Evolutionary conservation across 2,113 vertebrate genomes (phyloP), one percentile per base, ranked within the genome.

Genomic region (Pseudolaguvia tuberculata): DNA sequence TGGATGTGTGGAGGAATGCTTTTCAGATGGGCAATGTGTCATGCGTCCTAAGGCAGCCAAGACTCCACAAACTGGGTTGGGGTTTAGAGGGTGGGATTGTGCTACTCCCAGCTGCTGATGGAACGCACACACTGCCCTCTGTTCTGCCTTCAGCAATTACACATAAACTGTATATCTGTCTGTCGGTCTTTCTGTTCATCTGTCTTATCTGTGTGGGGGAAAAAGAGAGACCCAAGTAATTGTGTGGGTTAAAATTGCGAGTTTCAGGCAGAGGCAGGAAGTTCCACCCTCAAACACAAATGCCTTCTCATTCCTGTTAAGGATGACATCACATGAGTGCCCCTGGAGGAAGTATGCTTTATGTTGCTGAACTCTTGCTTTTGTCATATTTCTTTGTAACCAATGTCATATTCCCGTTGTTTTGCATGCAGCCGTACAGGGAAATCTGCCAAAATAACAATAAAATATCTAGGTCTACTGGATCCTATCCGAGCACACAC

Each of bases 21-120:
- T 83, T 79, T 83, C 77, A 77, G 72, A 78, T 78, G 72, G 69
- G 77, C 75, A 53, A 29, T 21, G 51, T 84, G 81, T 76, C 77
- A 77, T 52, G 58, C 74, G 63, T 73, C 74, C 20, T 48, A 78
- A 84, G 50, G 63, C 78, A 53, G 80, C 80, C 70, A 73, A 75
- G 75, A 51, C 62, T 77, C 75, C 45, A 72, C 67, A 72, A 59
- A 72, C 58, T 70, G 77, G 62, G 42, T 68, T 68, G 53, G 75
- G 55, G 74, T 71, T 52, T 48, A 23, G 73, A 63, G 71, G 51
- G 55, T 51, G 45, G 72, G 57, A 69, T 72, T 78, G 87, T 85
- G 88, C 84, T 80, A 5, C 67, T 63, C 86, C 87, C 87, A 86
- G 87, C 87, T 88, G 86, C 86, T 84, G 82, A 76, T 72, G 81